Conservation (phyloP, 2,797 vertebrate genomes). For the Rallus crepitans region DNA sequence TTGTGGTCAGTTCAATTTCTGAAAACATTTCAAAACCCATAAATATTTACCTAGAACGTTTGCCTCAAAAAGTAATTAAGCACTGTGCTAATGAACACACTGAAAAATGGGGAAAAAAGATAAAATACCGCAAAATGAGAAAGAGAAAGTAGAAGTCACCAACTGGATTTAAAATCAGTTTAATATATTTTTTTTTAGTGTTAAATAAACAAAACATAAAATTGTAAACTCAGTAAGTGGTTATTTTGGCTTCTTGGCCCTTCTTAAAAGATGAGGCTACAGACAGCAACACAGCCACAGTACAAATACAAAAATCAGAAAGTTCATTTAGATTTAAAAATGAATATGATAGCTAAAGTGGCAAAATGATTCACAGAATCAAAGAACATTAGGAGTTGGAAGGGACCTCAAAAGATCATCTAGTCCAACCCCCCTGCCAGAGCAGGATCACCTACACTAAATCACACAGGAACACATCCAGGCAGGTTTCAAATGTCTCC, state of each 20-base stretch:
- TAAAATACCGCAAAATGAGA: neutral
- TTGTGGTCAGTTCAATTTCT: neutral
- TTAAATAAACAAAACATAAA: neutral
- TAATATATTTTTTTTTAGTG: neutral
- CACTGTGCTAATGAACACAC: neutral
- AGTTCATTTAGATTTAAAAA: neutral
- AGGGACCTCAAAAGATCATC: too few species aligned
- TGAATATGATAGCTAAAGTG: neutral
- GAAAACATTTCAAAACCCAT: neutral
- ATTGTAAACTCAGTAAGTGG: neutral
- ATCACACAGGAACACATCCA: too few species aligned
- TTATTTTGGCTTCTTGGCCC: neutral
- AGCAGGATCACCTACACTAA: too few species aligned
- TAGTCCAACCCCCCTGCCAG: too few species aligned
- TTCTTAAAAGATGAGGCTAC: neutral
- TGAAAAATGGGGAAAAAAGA: neutral
- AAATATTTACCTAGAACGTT: neutral
- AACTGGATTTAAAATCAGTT: neutral
- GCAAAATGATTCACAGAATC: neutral
- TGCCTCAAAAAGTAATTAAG: neutral
- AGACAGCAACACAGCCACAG: rapidly evolving
- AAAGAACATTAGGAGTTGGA: too few species aligned
- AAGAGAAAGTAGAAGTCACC: neutral
- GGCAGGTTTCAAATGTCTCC: too few species aligned
- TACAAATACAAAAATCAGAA: neutral